Conservation (phyloP, 2,888 invertebrate species). For the Stictocephala bisonia region DNA sequence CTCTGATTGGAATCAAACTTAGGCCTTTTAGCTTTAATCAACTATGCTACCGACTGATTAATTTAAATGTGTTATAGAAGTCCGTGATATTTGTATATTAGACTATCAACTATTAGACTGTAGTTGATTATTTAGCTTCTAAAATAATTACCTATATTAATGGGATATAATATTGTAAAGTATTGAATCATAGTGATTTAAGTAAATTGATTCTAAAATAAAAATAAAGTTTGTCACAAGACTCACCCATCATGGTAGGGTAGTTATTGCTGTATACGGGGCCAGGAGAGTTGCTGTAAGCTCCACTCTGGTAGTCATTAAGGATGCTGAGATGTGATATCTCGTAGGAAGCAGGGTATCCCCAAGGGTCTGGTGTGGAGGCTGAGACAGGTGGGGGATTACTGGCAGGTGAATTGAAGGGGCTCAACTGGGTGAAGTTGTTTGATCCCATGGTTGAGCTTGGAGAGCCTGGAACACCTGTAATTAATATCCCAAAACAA, state of each 20-base stretch:
- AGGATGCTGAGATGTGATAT: slow-evolving; percentile 77
- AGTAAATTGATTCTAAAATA: no score
- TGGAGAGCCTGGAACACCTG: slow-evolving; percentile 52
- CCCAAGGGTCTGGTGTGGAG: slow-evolving; percentile 77
- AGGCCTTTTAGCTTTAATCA: no score
- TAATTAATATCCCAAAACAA: background rate
- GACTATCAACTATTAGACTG: background rate
- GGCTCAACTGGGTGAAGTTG: slow-evolving; percentile 51
- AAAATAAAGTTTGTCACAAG: background rate
- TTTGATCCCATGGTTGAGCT: slow-evolving; percentile 48
- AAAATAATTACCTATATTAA: background rate
- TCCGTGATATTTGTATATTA: background rate
- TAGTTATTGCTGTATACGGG: slow-evolving; percentile 63
- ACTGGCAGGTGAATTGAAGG: slow-evolving; percentile 57
- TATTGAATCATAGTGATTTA: no score
- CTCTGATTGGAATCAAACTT: no score
- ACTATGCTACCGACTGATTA: no score
- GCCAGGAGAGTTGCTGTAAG: slow-evolving; percentile 63
- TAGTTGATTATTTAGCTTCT: background rate
- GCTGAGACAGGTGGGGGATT: slow-evolving; percentile 66
- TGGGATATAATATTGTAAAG: no score
- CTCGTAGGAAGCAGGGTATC: slow-evolving; percentile 57
- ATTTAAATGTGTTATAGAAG: background rate
- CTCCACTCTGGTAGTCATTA: slow-evolving; percentile 71
- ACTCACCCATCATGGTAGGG: slow-evolving; percentile 52